These are phyloP conservation scores for Istiophorus platypterus DNA, from an alignment of 2,113 vertebrate genomes.

Conservation along the genomic window DNA sequence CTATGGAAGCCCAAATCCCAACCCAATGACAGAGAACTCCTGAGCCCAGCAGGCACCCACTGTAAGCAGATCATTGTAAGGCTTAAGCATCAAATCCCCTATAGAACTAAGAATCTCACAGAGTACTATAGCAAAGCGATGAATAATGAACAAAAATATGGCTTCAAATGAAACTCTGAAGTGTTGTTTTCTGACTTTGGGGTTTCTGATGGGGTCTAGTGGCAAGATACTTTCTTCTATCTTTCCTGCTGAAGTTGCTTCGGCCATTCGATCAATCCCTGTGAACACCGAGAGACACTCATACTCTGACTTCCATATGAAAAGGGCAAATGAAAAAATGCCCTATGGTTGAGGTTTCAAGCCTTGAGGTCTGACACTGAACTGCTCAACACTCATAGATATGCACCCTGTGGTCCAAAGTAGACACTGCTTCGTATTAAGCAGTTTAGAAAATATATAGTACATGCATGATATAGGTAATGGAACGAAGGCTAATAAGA, in stretches of 20 bases:
- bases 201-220: not conserved
- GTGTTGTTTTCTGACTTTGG: constrained; percentile 7
- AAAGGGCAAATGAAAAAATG: not conserved
- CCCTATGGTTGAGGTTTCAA: not conserved
- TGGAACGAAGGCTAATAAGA: constrained; percentile 10
- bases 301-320: not conserved
- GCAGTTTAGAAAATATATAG: too few species aligned
- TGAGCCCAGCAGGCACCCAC: constrained; percentile 28
- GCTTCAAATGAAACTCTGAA: constrained; percentile 6
- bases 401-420: not conserved
- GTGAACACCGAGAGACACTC: not conserved
- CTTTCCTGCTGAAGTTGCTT: constrained; percentile 21
- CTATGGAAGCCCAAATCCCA: constrained; percentile 56
- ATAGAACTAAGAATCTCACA: constrained; percentile 40
- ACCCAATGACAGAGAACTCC: constrained; percentile 49
- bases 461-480: not conserved
- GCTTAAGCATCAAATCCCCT: constrained; percentile 59
- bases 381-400: not conserved
- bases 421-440: not conserved
- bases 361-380: not conserved
- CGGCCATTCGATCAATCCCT: constrained; percentile 7
- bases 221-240: constrained; percentile 11
- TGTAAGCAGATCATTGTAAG: constrained; percentile 69
- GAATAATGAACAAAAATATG: constrained; percentile 36
- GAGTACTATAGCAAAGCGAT: constrained; percentile 26